Evolutionary conservation across 2,888 invertebrate genomes (phyloP), one percentile per base, ranked within the genome.

Genomic region (Eupithecia abbreviata): DNA sequence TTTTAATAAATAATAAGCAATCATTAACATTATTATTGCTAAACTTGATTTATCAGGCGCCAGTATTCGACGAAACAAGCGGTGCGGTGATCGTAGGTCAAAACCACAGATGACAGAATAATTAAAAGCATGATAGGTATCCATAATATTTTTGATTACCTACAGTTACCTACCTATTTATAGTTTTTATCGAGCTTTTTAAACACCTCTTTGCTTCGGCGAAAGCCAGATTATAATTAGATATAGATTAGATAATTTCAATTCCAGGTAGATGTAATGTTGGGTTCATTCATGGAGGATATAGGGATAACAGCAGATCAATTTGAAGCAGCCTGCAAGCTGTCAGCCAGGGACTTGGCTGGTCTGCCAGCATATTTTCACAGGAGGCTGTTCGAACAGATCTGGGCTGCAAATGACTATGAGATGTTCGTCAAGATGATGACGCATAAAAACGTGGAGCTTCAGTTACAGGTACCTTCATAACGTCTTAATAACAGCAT

Each of bases 371-470:
- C 96, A 15, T 96, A 96, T 83, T 96, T 96, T 82, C 96, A 96
- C 83, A 95, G 96, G 75, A 94, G 96, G 15, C 91, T 96, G 5
- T 96, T 96, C 84, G 96, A 96, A 86, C 96, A 98, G 95, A 98
- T 99, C 78, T 98, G 98, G 98, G 98, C 99, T 0, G 98, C 98
- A 0, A 98, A 98, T 87, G 98, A 99, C 90, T 98, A 97, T 85
- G 96, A 97, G 81, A 97, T 98, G 91, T 99, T 99, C 89, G 97
- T 97, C 76, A 96, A 97, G 80, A 97, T 99, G 97, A 99, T 99
- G 99, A 97, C 97, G 9, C 98, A 98, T 88, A 97, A 98, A 86
- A 99, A 99, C 90, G 96, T 98, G 43, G 98, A 98, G 87, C 94
- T 99, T 55, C 99, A 99, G 89, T 92, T 99, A 79, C 95, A 95